Evolutionary conservation across 1,140 invertebrate genomes (phyloP), one percentile per base, ranked within the genome.

Genomic region (Anastatus disparis): DNA sequence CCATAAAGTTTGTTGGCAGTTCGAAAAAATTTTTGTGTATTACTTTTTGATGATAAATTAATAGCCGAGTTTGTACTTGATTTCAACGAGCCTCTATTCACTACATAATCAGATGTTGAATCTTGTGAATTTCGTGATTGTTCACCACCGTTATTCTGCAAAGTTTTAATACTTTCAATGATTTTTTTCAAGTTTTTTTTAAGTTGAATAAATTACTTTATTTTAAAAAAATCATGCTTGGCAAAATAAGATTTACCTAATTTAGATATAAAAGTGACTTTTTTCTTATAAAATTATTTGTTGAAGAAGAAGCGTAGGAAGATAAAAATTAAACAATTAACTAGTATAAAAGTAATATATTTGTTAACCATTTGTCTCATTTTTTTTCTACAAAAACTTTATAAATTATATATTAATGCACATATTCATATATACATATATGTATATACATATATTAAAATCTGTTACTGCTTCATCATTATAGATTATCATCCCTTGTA

Each of bases 261-360:
- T 40, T n/a, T 27, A 38, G 31, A 35, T 52, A 17, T 31, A 55
- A 2, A 27, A 13, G 17, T 24, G 9, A 1, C 31, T 55, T 56
- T n/a, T n/a, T n/a, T n/a, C n/a, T n/a, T n/a, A n/a, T n/a, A n/a
- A n/a, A n/a, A n/a, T n/a, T n/a, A 10, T 35, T 35, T 4, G 31
- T 35, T 35, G 31, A 35, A 6, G 10, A 35, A 35, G 10, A 35
- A 6, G 38, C 15, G 15, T 26, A 35, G 38, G n/a, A 42, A 42
- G 6, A n/a, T 59, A 10, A 22, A 42, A 53, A 69, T 38, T 26
- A 31, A 59, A 69, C 66, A 42, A 68, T 17, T 61, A 56, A 44
- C 58, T 15, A 17, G 15, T 70, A 70, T 70, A 70, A 70, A 70
- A 70, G 52, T 70, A 62, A 48, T 64, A 64, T 64, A 58, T 70